Base-by-base conservation (phyloP, 2,888 invertebrate genomes). In the Zaprionus lineosus region DNA sequence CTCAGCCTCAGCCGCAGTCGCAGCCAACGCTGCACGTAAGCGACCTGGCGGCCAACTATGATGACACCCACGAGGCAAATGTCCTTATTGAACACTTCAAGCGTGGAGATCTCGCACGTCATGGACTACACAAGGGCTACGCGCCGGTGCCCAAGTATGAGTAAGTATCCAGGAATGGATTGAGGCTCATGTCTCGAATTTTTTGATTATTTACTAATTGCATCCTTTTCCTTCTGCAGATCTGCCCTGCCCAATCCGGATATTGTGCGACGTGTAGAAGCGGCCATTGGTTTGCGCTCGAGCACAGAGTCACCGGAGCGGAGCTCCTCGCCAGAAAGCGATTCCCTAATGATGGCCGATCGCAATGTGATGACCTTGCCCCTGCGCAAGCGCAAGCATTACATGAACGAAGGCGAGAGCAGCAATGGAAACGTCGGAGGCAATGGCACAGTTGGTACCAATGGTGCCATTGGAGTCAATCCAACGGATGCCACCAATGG, bases 341-440 rank as follows among this genome's bases (percentile, higher is more conserved):
- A 92, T 37, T 91, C 91, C 31, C 86, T 91, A 33, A 89, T 90
- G 84, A 88, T 91, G 73, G 89, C 90, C 2, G 91, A 91, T 61
- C 91, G 92, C 15, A 93, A 93, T 83, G 91, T 92, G 53, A 91
- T 91, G 87, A 94, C 93, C 56, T 89, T 96, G 67, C 96, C 96
- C 2, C 93, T 94, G 2, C 92, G 96, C 58, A 96, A 96, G 89
- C 92, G 96, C 59, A 96, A 95, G 89, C 93, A 95, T 92, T 96
- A 93, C 88, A 92, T 92, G 89, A 94, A 93, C 56, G 90, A 93
- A 91, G 81, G 93, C 91, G 85, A 78, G 16, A 24, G 37, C 3
- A 43, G 21, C 57, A 34, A 43, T 47, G n/a, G n/a, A n/a, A n/a
- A n/a, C n/a, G 16, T 26, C 9, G 4, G 56, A 37, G 8, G 37